A percentile compares a stretch with the other conserved stretches of the same genome.
phyloP scores from a whole-genome alignment of 2,888 invertebrate species.

The Drosophila acutilabella region DNA sequence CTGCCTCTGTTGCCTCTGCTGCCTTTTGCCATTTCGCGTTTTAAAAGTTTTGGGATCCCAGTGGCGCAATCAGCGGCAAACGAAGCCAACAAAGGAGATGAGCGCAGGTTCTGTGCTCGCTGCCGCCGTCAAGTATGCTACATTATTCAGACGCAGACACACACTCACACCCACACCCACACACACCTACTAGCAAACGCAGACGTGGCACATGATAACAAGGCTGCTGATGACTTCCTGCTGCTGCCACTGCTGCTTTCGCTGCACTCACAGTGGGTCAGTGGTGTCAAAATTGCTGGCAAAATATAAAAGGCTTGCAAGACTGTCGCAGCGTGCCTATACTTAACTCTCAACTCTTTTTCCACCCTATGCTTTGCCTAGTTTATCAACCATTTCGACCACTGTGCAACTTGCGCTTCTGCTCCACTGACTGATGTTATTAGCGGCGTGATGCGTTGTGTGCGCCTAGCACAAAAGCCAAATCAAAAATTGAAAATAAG shows the following conservation, averaged over 20 bases:
- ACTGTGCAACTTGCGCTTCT: slow-evolving; percentile 12
- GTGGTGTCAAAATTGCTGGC: background rate
- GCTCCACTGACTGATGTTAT: slow-evolving; percentile 24
- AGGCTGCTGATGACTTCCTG: slow-evolving; percentile 78
- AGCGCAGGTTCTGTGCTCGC: slow-evolving; percentile 50
- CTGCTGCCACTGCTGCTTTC: slow-evolving; percentile 32
- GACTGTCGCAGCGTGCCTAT: background rate
- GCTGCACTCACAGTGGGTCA: background rate
- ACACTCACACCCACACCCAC: slow-evolving; percentile 35
- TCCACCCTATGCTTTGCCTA: too few species aligned
- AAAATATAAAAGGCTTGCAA: background rate
- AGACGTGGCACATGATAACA: slow-evolving; percentile 66
- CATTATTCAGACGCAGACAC: slow-evolving; percentile 63
- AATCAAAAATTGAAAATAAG: slow-evolving; percentile 82
- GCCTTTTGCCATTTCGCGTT: slow-evolving; percentile 66
- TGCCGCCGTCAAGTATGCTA: slow-evolving; percentile 63
- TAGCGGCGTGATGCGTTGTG: slow-evolving; percentile 16
- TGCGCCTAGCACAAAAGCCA: slow-evolving; percentile 54
- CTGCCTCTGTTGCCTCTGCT: slow-evolving; percentile 16
- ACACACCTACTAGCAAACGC: slow-evolving; percentile 30
- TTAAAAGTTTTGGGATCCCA: slow-evolving; percentile 72
- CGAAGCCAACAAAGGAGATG: slow-evolving; percentile 52
- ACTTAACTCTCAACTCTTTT: too few species aligned
- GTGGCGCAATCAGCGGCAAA: slow-evolving; percentile 76
- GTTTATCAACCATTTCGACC: background rate